A percentile compares a stretch with the other conserved stretches of the same genome.
phyloP scores from a whole-genome alignment of 1,140 invertebrate species.

The Bombyx mandarina region DNA sequence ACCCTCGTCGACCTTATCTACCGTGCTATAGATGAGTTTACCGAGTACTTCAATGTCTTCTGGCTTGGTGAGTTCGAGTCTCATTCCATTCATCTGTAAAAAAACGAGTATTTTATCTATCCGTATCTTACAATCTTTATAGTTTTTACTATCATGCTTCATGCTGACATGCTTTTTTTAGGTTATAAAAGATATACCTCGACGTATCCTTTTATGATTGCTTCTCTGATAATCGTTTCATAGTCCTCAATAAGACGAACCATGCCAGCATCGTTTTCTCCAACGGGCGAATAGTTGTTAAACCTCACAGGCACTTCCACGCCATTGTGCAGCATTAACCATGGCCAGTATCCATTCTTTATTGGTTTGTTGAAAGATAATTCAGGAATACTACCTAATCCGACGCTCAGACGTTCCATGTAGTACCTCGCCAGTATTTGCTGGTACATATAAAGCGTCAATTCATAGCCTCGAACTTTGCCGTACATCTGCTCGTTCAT shows the following conservation, averaged over 20 bases:
- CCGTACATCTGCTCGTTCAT: constrained; percentile 69
- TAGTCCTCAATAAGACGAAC: constrained; percentile 67
- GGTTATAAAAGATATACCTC: constrained; percentile 34
- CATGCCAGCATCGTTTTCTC: constrained; percentile 63
- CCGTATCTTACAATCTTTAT: background rate
- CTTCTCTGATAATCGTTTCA: constrained; percentile 74
- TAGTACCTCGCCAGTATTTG: constrained; percentile 77
- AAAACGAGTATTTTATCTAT: background rate
- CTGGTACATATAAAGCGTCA: constrained; percentile 73
- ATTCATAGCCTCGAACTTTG: constrained; percentile 73
- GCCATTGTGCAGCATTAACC: constrained; percentile 75
- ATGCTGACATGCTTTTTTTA: background rate
- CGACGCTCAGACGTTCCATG: constrained; percentile 76
- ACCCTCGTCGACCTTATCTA: constrained; percentile 38
- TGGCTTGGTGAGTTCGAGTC: constrained; percentile 39
- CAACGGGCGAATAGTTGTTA: constrained; percentile 70
- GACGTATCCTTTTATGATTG: constrained; percentile 76
- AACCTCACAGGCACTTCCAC: constrained; percentile 74
- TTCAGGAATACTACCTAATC: constrained; percentile 69
- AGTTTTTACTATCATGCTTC: background rate
- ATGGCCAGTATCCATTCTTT: constrained; percentile 74
- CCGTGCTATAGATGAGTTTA: constrained; percentile 45
- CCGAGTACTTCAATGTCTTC: constrained; percentile 52
- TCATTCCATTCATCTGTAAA: constrained; percentile 45
- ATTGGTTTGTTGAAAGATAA: constrained; percentile 68